Conservation (phyloP, 2,888 invertebrate genomes). For the Leptinotarsa tumamoca region DNA sequence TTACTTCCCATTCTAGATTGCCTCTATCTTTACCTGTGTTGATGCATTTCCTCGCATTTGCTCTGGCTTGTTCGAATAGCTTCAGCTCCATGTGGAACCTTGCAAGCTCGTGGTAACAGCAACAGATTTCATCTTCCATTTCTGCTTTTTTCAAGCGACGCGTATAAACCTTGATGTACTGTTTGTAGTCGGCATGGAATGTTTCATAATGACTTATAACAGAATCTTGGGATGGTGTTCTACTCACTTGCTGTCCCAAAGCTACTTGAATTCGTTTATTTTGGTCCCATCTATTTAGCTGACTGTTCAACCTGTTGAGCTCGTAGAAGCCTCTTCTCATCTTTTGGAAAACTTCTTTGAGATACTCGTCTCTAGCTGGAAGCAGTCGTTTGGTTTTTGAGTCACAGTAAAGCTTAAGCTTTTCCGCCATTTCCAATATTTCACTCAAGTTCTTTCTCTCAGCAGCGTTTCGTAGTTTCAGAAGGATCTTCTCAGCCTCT, state of each 20-base stretch:
- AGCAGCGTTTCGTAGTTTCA: conserved; percentile 58
- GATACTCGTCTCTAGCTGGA: conserved; percentile 62
- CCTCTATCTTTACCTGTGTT: conserved; percentile 58
- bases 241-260: conserved; percentile 57
- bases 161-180: conserved; percentile 56
- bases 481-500: conserved; percentile 62
- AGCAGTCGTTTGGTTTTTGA: conserved; percentile 61
- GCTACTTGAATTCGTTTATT: conserved; percentile 57
- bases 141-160: conserved; percentile 56
- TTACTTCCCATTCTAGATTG: conserved; percentile 64
- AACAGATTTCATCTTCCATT: conserved; percentile 66
- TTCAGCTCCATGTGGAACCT: conserved; percentile 63
- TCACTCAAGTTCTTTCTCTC: conserved; percentile 43
- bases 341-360: conserved; percentile 63
- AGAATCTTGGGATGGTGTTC: conserved; percentile 62
- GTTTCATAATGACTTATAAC: conserved; percentile 59
- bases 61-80: conserved; percentile 65
- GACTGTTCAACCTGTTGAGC: conserved; percentile 62
- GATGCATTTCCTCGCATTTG: conserved; percentile 62
- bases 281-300: conserved; percentile 51
- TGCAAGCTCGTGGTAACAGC: conserved; percentile 66
- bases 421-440: conserved; percentile 60
- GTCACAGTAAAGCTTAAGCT: conserved; percentile 64
- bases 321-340: conserved; percentile 65
- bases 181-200: conserved; percentile 57